phyloP scores from a whole-genome alignment of 2,888 invertebrate species.

The Sisyra nigra region DNA sequence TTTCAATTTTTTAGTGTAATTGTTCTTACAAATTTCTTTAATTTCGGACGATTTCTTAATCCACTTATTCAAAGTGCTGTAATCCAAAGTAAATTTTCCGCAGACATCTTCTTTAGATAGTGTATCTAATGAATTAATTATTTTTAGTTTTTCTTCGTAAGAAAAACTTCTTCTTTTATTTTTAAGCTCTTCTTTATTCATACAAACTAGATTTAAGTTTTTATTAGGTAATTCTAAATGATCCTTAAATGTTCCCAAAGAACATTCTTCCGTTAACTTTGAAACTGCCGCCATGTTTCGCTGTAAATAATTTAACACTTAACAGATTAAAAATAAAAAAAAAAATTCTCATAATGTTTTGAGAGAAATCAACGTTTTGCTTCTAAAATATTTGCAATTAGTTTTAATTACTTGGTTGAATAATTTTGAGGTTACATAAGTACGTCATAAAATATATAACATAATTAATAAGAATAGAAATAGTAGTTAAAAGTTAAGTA shows the following conservation, averaged over 20 bases:
- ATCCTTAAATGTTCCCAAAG: not conserved
- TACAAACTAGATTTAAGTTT: not conserved
- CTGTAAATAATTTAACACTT: no score
- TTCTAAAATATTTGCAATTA: no score
- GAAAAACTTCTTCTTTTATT: not conserved
- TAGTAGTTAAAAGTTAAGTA: no score
- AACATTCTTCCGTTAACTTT: not conserved
- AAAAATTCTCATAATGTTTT: no score
- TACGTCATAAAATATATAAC: no score
- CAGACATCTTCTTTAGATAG: not conserved
- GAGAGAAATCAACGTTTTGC: no score
- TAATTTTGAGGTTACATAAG: no score
- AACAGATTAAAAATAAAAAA: no score
- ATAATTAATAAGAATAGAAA: no score
- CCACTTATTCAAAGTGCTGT: not conserved
- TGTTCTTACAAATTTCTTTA: not conserved
- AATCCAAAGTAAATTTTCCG: not conserved
- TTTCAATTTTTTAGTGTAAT: not conserved
- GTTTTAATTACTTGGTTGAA: no score
- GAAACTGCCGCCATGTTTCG: not conserved
- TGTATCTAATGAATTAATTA: not conserved
- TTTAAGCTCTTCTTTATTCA: not conserved
- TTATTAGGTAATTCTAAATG: not conserved
- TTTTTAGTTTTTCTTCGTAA: not conserved
- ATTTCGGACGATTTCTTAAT: not conserved